Evolutionary conservation across 2,888 invertebrate species (phyloP), one percentile per base, ranked within the genome.

Genomic region (Graphium colonna): DNA sequence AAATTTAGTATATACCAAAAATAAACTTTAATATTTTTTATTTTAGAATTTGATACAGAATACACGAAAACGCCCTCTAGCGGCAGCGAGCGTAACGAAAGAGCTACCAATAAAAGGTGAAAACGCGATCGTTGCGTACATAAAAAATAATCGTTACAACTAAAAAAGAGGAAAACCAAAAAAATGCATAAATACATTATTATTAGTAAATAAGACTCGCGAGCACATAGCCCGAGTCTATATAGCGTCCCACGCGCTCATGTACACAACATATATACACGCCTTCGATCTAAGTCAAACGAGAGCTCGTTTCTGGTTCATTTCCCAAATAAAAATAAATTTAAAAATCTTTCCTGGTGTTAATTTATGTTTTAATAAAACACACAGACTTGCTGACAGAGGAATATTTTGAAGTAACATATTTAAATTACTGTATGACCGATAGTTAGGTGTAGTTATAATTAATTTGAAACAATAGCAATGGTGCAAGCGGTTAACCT

Each of bases 81-180:
- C 41, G 40, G 12, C 33, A 13, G 1, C 28, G 42, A 28, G 60
- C 69, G 49, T 49, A 65, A 55, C 61, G 63, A 64, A 68, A 64
- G 67, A 77, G 76, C 77, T 75, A 77, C 75, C 75, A 78, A 76
- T 76, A 75, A 74, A 78, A 60, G 77, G 77, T 77, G 78, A 78
- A 75, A 76, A 68, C 36, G 16, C 46, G n/a, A 50, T 52, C 26
- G 41, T 50, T 39, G 48, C 39, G 47, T 51, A 51, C 68, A 63
- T 62, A 36, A 12, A 21, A 12, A 12, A 3, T 36, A 10, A 12
- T 36, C 4, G 4, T 66, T 68, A 70, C 66, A 67, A 60, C 55
- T 67, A 64, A 61, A 61, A 65, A 68, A 71, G 63, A 63, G 69
- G 68, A 75, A 62, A 64, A 64, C 66, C n/a, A n/a, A 66, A 74